Base-by-base conservation (phyloP, 2,797 vertebrate genomes). In the Heteromormyrus szaboi region DNA sequence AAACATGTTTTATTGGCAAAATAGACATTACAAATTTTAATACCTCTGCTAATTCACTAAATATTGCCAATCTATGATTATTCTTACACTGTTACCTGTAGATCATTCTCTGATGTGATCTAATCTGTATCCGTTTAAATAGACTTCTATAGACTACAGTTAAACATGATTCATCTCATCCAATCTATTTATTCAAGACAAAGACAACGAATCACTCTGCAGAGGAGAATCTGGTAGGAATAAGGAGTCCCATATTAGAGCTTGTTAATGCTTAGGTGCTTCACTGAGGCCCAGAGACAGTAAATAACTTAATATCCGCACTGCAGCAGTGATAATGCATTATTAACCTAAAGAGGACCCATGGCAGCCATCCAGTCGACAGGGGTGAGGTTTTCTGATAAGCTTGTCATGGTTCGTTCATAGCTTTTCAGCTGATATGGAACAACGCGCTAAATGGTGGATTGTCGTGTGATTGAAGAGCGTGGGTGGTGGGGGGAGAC, bases 1-100 rank as follows among this genome's bases (percentile, higher is more conserved):
- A 22, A 59, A n/a, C 59, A 29, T 85, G 88, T 86, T 51, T 51
- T 85, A 22, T 53, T 65, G 83, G 76, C 41, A 81, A 81, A 81
- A 17, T 76, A 81, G 11, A n/a, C 76, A 81, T 46, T 46, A 46
- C 33, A 76, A 12, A 76, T 41, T 62, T 37, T 76, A 41, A 76
- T 33, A 76, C 33, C 68, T 37, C 12, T 76, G 68, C 68, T 76
- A 33, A 76, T 76, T 76, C 14, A 76, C 14, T 41, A 76, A 37
- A 76, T 76, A 19, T 7, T 76, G 68, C 68, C 37, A 37, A 41
- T 37, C 1, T 72, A 33, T 14, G 11, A 29, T 37, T 37, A 37
- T 76, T 76, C 68, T 76, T 17, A 6, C 68, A 41, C 41, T 46
- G n/a, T 81, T 81, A 81, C 19, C 41, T 81, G 41, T 46, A 46